Conservation (phyloP, 2,113 vertebrate genomes). For the Sula dactylatra region DNA sequence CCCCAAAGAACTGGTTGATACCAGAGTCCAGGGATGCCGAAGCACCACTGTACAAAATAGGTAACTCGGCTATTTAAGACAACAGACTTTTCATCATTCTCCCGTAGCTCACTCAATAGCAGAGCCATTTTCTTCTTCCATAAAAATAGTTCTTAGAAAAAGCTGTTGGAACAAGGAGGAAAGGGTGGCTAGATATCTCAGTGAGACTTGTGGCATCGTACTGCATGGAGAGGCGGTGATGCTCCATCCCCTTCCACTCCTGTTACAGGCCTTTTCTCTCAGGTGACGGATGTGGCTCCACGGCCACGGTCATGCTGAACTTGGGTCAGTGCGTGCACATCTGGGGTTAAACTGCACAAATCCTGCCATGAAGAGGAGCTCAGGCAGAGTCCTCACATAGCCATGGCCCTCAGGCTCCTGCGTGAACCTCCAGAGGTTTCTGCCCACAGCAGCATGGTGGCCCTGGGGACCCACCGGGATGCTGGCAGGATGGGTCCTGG, state of each 20-base stretch:
- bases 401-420: background rate
- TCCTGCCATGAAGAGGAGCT: background rate
- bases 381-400: background rate
- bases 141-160: background rate
- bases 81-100: background rate
- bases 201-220: accelerated
- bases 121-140: background rate
- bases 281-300: background rate
- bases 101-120: background rate
- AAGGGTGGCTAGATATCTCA: background rate
- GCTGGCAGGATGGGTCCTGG: background rate
- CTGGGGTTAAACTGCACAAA: background rate
- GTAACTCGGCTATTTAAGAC: background rate
- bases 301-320: accelerated
- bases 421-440: background rate
- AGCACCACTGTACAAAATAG: background rate
- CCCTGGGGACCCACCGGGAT: accelerated
- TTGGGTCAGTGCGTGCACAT: accelerated
- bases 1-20: background rate
- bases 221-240: background rate
- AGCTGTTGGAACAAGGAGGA: background rate
- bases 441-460: background rate
- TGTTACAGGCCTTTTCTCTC: background rate
- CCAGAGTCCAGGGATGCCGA: background rate
- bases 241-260: background rate